A percentile compares a stretch with the other conserved stretches of the same genome.
These are phyloP conservation scores for Trissonchulus latispiculum DNA, from an alignment of 2,888 invertebrate species.

Conservation along the genomic window DNA sequence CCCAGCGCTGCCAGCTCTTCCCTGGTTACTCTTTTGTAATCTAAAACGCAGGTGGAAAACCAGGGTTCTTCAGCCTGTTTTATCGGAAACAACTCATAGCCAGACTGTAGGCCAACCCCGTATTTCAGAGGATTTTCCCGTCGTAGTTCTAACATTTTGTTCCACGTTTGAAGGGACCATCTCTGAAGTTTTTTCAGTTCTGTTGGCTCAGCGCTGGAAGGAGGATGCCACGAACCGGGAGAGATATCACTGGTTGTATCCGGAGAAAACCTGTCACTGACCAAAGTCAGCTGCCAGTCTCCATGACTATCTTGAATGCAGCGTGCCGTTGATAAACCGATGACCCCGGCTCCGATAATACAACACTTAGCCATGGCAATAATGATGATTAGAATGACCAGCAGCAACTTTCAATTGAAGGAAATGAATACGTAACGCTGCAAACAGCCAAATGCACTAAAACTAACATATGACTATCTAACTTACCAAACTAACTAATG, in stretches of 20 bases:
- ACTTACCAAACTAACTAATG: too few relatives aligned
- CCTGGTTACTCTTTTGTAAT: background rate
- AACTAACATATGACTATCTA: too few relatives aligned
- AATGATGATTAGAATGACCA: too few relatives aligned
- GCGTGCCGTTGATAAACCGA: slow-evolving; percentile 29
- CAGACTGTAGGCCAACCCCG: slow-evolving; percentile 13
- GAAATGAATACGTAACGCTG: too few relatives aligned
- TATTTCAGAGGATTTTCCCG: background rate
- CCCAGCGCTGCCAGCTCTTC: slow-evolving; percentile 7
- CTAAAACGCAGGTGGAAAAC: background rate
- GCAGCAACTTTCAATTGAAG: too few relatives aligned
- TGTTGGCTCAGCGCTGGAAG: background rate
- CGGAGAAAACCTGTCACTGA: slow-evolving; percentile 40
- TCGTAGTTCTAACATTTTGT: background rate
- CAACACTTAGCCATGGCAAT: background rate
- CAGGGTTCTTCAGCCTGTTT: background rate
- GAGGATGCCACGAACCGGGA: slow-evolving; percentile 38
- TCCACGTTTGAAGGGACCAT: background rate
- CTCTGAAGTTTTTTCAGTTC: background rate
- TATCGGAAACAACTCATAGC: slow-evolving; percentile 1
- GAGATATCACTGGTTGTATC: slow-evolving; percentile 40
- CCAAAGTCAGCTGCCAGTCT: slow-evolving; percentile 34
- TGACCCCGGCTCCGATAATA: slow-evolving; percentile 33
- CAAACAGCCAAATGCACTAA: too few relatives aligned
- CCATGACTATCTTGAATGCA: slow-evolving; percentile 27